A percentile compares a stretch with the other conserved stretches of the same genome.
phyloP scores from a whole-genome alignment of 2,113 vertebrate genomes.

The Rissa tridactyla region DNA sequence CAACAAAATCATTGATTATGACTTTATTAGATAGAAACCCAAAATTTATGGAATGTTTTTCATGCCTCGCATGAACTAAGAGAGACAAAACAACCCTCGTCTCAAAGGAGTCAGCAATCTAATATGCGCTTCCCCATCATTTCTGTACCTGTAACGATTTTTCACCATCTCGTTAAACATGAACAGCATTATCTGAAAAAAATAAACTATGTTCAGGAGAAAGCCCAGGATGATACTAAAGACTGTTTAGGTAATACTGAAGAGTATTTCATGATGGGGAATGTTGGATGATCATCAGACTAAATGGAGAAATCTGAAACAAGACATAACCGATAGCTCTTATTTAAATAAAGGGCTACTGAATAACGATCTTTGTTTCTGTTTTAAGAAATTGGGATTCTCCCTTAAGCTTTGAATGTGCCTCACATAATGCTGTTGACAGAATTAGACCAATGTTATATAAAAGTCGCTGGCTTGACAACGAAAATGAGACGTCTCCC shows the following conservation, averaged over 20 bases:
- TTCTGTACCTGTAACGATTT: slow-evolving; percentile 9
- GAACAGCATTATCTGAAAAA: background rate
- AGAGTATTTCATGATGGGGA: background rate
- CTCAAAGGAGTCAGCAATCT: background rate
- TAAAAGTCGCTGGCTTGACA: background rate
- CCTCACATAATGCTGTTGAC: slow-evolving; percentile 1
- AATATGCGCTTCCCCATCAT: background rate
- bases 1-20: background rate
- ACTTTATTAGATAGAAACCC: background rate
- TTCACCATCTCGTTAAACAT: background rate
- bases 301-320: background rate
- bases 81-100: background rate
- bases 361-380: background rate
- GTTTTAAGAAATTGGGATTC: background rate
- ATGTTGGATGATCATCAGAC: background rate
- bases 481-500: background rate
- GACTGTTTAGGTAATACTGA: background rate
- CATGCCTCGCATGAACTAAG: background rate
- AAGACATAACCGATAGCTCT: background rate
- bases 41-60: background rate
- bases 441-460: slow-evolving; percentile 24
- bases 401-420: background rate
- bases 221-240: background rate
- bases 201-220: background rate
- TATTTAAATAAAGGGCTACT: background rate